Evolutionary conservation across 2,113 vertebrate genomes (phyloP), one percentile per base, ranked within the genome.

Genomic region (Tetrao urogallus): DNA sequence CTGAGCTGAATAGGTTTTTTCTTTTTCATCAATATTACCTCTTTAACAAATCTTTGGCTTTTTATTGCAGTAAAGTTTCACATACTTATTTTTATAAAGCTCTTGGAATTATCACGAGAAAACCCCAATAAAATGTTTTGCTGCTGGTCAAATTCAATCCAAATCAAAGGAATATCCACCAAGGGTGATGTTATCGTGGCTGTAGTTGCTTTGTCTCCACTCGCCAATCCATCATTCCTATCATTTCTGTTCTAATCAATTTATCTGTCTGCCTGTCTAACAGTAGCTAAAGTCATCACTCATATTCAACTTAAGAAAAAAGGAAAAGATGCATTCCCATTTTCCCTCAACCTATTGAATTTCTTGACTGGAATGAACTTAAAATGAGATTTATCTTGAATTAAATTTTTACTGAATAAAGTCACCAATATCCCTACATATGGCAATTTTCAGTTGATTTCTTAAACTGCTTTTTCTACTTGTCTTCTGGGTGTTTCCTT

Each of bases 311-410:
- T 61, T 10, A 81, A 50, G 16, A 14, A 69, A 92, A 66, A 82
- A 9, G 1, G 0, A n/a, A 52, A 34, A 0, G 0, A 7, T 50
- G 48, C 48, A 64, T 65, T 81, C 3, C 3, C 5, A 2, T 45
- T 83, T 73, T 60, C 18, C 15, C 38, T 16, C 21, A 43, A 19
- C 2, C 82, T 10, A 24, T 47, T 1, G 0, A 6, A 27, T 79
- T 85, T 92, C n/a, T 69, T 48, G 40, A 82, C 4, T 79, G 54
- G 38, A 19, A 24, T 64, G 15, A 10, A 36, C 14, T 65, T 40
- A 56, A 82, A 85, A 75, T 57, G 22, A 76, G 4, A 4, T 61
- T 82, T 69, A 1, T 45, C 54, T 50, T 89, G 34, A 54, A 47
- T 74, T 65, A 88, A 86, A 22, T 38, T 71, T 71, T 63, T 48